Evolutionary conservation across 2,113 vertebrate genomes (phyloP).

Genomic region (Rhabdomys dilectus): DNA sequence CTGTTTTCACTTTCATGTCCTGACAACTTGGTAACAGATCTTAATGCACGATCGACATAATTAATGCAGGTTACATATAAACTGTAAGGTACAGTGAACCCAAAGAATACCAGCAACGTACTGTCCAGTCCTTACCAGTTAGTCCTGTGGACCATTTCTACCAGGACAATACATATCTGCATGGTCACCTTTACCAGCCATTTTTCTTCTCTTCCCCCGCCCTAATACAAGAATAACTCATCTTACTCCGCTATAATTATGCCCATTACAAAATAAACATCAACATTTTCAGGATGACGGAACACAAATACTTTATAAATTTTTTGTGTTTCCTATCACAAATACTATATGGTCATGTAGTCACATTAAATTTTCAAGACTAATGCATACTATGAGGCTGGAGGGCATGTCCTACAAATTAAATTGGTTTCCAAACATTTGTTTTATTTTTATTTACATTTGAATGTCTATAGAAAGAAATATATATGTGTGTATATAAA

Average conservation of each 20-base stretch:
- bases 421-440: constrained; percentile 33
- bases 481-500: background rate
- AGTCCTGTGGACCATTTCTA: background rate
- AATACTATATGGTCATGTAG: background rate
- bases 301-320: constrained; percentile 1
- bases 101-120: background rate
- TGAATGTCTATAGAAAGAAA: background rate
- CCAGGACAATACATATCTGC: too few species aligned
- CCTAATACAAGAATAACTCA: background rate
- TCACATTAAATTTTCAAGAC: constrained; percentile 14
- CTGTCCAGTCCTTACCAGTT: background rate
- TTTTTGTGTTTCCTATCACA: background rate
- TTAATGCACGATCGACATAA: background rate
- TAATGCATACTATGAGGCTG: background rate
- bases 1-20: background rate
- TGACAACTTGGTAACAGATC: background rate
- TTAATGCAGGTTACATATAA: background rate
- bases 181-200: background rate
- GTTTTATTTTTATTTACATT: constrained; percentile 1
- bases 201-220: background rate
- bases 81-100: background rate
- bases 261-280: background rate
- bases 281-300: background rate
- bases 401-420: constrained; percentile 1
- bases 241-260: background rate